Conservation (phyloP, 2,797 vertebrate genomes). For the Pampus argenteus region DNA sequence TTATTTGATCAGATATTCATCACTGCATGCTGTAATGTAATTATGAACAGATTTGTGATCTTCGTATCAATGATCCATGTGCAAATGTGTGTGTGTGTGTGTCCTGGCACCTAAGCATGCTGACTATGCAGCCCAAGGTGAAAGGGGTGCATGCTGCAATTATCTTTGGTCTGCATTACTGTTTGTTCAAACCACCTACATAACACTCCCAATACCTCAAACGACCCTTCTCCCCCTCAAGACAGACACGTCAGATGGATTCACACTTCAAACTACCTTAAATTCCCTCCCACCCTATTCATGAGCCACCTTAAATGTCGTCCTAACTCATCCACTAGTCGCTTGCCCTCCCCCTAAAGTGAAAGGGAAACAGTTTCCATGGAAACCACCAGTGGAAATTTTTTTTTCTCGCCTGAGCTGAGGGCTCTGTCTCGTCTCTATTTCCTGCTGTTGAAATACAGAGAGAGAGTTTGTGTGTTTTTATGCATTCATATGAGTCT, state of each 20-base stretch:
- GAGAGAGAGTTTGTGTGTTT: conserved; percentile 48
- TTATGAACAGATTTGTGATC: conserved; percentile 63
- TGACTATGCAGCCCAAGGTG: conserved; percentile 71
- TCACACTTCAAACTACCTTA: conserved; percentile 76
- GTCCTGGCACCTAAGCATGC: conserved; percentile 52
- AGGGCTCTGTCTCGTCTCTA: conserved; percentile 80
- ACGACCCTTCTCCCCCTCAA: conserved; percentile 43
- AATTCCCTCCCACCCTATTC: conserved; percentile 71
- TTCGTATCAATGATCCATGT: conserved; percentile 58
- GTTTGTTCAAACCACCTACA: conserved; percentile 38
- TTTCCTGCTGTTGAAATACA: conserved; percentile 73
- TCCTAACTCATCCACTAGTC: conserved; percentile 67
- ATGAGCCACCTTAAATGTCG: conserved; percentile 77
- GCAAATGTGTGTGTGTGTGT: conserved; percentile 26
- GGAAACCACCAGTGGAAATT: conserved; percentile 84
- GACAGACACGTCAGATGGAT: conserved; percentile 41
- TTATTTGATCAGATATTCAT: conserved; percentile 46
- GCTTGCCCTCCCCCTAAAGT: conserved; percentile 72
- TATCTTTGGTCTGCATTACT: conserved; percentile 45
- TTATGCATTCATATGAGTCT: conserved; percentile 45
- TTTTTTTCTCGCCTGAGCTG: conserved; percentile 67
- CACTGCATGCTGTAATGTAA: conserved; percentile 57
- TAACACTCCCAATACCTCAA: conserved; percentile 59
- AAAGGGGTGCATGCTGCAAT: conserved; percentile 53
- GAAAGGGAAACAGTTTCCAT: conserved; percentile 86